Evolutionary conservation across 2,797 vertebrate genomes (phyloP).

Genomic region (Gephyroberyx darwinii): DNA sequence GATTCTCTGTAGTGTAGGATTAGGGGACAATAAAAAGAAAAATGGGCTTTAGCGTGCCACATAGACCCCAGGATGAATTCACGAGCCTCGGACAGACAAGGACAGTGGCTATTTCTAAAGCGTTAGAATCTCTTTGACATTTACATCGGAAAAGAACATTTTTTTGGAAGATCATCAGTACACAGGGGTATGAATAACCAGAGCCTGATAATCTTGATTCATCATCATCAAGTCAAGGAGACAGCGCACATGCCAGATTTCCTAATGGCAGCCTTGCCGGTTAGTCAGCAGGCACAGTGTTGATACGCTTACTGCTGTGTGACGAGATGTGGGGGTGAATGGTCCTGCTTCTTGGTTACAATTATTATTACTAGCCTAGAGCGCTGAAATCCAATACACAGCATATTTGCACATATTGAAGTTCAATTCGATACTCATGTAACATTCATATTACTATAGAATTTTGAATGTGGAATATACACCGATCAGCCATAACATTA

Average conservation of each 20-base stretch:
- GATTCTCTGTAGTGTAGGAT: conserved; percentile 24
- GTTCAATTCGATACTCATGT: background rate
- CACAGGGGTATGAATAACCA: conserved; percentile 42
- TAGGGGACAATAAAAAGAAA: background rate
- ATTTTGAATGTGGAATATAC: too few species aligned
- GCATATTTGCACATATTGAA: background rate
- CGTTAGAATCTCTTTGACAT: conserved; percentile 33
- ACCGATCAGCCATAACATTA: too few species aligned
- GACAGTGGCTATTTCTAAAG: conserved; percentile 1
- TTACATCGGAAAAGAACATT: conserved; percentile 33
- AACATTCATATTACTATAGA: too few species aligned
- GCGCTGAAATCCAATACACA: background rate
- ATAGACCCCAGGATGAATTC: too few species aligned
- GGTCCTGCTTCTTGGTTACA: conserved; percentile 1
- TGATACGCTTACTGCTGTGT: conserved; percentile 27
- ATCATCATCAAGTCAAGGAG: conserved; percentile 61
- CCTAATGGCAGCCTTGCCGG: conserved; percentile 31
- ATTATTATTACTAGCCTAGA: background rate
- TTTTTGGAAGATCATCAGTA: conserved; percentile 33
- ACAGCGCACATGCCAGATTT: conserved; percentile 50
- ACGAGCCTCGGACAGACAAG: background rate
- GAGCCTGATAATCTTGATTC: conserved; percentile 43
- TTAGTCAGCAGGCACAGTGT: conserved; percentile 42
- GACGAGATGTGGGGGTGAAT: conserved; percentile 26
- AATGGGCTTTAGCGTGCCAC: too few species aligned